phyloP scores from a whole-genome alignment of 30 jellyfish, hydroid and myxozoan species.

The Chrysaora quinquecirrha region DNA sequence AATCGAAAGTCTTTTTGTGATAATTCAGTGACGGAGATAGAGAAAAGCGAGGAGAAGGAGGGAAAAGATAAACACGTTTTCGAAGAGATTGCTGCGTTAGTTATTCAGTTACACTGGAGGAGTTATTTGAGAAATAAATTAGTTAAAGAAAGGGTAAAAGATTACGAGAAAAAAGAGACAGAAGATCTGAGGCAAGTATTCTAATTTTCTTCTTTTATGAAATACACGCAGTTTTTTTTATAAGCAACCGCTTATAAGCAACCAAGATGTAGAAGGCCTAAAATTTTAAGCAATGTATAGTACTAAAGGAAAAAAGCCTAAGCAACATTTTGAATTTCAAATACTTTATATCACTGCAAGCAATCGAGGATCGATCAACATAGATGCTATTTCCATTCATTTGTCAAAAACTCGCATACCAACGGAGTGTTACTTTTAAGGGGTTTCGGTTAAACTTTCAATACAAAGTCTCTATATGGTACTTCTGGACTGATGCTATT shows the following conservation, averaged over 20 bases:
- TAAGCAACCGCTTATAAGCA: too few relatives aligned
- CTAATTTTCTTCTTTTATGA: background rate
- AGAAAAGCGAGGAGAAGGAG: background rate
- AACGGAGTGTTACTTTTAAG: too few relatives aligned
- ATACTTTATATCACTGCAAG: too few relatives aligned
- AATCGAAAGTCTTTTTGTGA: background rate
- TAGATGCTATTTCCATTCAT: too few relatives aligned
- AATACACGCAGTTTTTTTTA: too few relatives aligned
- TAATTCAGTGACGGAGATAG: conserved; percentile 24
- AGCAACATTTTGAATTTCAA: too few relatives aligned
- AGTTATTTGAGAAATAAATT: conserved; percentile 70
- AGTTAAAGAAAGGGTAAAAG: conserved; percentile 24
- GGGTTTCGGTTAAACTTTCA: too few relatives aligned
- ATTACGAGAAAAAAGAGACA: conserved; percentile 1
- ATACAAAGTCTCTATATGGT: background rate
- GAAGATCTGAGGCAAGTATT: conserved; percentile 45
- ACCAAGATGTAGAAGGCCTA: too few relatives aligned
- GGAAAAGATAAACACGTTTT: conserved; percentile 4
- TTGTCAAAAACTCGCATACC: too few relatives aligned
- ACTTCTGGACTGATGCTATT: background rate
- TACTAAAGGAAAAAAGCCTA: background rate
- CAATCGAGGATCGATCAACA: too few relatives aligned
- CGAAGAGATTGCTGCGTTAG: conserved; percentile 88
- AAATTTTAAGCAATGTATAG: background rate
- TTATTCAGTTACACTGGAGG: conserved; percentile 94